A percentile compares a stretch with the other conserved stretches of the same genome.
phyloP scores from a whole-genome alignment of 2,113 vertebrate species.

The Edolisoma coerulescens region DNA sequence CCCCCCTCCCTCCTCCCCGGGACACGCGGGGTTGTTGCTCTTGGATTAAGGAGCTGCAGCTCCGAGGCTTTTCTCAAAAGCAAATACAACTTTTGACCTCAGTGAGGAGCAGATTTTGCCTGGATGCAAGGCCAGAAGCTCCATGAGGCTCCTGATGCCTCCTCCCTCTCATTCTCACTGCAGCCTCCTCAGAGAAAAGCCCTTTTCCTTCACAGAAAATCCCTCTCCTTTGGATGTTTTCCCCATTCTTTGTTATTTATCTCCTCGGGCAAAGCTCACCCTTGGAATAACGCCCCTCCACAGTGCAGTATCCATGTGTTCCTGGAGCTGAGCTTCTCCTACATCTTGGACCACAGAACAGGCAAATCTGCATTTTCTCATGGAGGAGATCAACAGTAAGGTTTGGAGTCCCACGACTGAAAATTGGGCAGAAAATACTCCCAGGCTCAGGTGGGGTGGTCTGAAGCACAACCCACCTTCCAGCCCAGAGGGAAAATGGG shows the following conservation, averaged over 20 bases:
- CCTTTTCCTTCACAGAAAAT: not conserved
- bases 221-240: not conserved
- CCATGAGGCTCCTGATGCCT: not conserved
- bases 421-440: not conserved
- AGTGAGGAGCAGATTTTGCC: not conserved
- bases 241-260: not conserved
- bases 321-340: not conserved
- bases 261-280: not conserved
- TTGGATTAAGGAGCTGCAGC: not conserved
- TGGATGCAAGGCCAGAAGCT: not conserved
- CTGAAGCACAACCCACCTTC: not conserved
- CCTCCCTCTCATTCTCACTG: not conserved
- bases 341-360: not conserved
- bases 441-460: not conserved
- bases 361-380: not conserved
- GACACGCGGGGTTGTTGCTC: not conserved
- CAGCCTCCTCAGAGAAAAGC: not conserved
- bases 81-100: conserved; percentile 10
- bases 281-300: not conserved
- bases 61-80: not conserved
- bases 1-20: not conserved
- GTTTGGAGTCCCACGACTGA: not conserved
- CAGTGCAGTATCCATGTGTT: accelerated
- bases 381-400: accelerated
- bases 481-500: not conserved